Evolutionary conservation across 2,888 invertebrate species (phyloP), one percentile per base, ranked within the genome.

Genomic region (Agrochola litura): DNA sequence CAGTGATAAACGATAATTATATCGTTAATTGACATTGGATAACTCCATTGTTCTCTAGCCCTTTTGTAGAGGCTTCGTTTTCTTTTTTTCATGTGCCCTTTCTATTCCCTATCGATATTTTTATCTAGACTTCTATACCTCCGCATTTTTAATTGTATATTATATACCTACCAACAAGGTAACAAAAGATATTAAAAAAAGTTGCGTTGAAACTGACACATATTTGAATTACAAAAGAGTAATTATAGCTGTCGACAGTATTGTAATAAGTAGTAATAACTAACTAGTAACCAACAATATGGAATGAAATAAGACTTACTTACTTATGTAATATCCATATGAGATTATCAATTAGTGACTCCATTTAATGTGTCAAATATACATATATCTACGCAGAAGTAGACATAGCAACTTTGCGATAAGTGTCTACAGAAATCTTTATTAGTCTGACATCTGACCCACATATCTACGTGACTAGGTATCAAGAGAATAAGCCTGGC

Each of bases 401-500:
- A 79, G 54, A 60, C 54, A 81, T 37, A 84, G 68, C 58, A 74
- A 76, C 73, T 76, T 77, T 63, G 76, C 75, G 79, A 72, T 85
- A 82, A 74, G 60, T 74, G 76, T 76, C 70, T 74, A 61, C 82
- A 84, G 76, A 77, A 75, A 85, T 85, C 75, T 81, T 84, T 83
- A 81, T 71, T 83, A 79, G 69, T 87, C 67, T 84, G 83, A 84
- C 81, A 85, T 85, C 64, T 81, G 83, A 86, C 83, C 86, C 74
- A 86, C 79, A 64, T 87, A 81, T 69, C 68, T 79, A 81, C 79
- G 71, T 77, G 81, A 80, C 81, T 82, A 76, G 80, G 81, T 86
- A 83, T 83, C 83, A 74, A 84, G 67, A 84, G 81, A 81, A 74
- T 81, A 79, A 82, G 72, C 79, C 74, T 87, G 79, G 81, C 71